Conservation (phyloP, 2,113 vertebrate species). For the Ahaetulla prasina region DNA sequence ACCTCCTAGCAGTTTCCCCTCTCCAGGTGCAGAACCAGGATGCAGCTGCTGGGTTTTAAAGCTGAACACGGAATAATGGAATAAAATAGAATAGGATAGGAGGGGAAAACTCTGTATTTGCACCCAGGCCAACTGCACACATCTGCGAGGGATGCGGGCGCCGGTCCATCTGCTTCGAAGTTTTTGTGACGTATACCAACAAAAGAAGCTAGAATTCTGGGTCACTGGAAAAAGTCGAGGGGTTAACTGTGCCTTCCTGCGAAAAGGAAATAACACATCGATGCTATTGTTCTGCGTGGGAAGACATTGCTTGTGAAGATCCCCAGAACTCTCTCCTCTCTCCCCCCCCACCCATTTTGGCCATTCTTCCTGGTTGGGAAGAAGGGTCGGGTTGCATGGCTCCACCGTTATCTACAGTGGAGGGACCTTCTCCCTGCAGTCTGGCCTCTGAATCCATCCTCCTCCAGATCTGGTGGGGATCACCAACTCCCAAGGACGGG, state of each 20-base stretch:
- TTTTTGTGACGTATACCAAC: background rate
- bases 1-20: background rate
- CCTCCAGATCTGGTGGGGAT: background rate
- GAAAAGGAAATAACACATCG: background rate
- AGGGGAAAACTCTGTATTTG: background rate
- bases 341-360: no score
- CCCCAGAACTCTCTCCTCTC: background rate
- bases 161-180: background rate
- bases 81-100: background rate
- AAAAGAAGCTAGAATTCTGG: background rate
- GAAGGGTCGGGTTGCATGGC: fast-evolving
- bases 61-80: background rate
- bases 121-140: background rate
- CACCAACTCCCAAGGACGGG: background rate
- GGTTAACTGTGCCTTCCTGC: background rate
- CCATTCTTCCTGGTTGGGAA: background rate
- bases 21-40: background rate
- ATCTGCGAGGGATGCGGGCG: background rate
- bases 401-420: background rate
- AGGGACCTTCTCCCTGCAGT: background rate
- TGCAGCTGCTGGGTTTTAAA: background rate
- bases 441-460: background rate
- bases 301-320: background rate
- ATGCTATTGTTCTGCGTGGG: background rate
- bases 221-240: background rate